Evolutionary conservation across 2,888 invertebrate genomes (phyloP), one percentile per base, ranked within the genome.

Genomic region (Cosmorhoe ocellata): DNA sequence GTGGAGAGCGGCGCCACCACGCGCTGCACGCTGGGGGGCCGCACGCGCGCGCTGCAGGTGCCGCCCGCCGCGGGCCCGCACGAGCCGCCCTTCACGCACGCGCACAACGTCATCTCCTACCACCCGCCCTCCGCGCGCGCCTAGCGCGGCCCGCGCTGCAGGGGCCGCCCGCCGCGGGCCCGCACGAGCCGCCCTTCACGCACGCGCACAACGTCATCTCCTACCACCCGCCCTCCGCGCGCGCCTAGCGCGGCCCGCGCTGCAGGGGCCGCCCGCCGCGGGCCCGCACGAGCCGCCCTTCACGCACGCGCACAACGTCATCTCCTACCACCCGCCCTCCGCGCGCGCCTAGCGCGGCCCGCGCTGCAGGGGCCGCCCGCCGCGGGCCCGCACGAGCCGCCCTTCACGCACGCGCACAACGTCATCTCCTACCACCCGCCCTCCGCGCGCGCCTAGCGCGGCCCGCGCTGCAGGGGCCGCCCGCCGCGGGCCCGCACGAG

Each of bases 11-110:
- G 93, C 30, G 94, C 93, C 54, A 93, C 93, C 1, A 93, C 97
- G 52, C 93, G 94, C 61, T 97, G 97, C 78, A 95, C 94, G 72
- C 91, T 98, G 58, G 98, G 97, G 39, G 95, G 95, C 63, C 97
- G 97, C 84, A 90, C 93, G 10, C 84, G 89, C 60, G 86, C 90
- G 52, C 74, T 90, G 52, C 90, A 89, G 69, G 76, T 89, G 60
- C 83, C 80, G 28, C 40, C 74, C 14, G 51, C 61, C 24, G 43
- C 67, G 3, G 40, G 59, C 48, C 66, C 26, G 37, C 67, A 36
- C 41, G 62, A 4, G 40, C 47, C 62, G 33, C 54, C 42, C 34
- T 41, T 91, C 84, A 88, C 90, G 59, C 89, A 88, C 67, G 86
- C 88, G 56, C 90, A 88, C 78, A 88, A 90, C 78, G 89, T 88